These are phyloP conservation scores for Protonemura montana DNA, from an alignment of 2,888 invertebrate genomes.

Conservation along the genomic window DNA sequence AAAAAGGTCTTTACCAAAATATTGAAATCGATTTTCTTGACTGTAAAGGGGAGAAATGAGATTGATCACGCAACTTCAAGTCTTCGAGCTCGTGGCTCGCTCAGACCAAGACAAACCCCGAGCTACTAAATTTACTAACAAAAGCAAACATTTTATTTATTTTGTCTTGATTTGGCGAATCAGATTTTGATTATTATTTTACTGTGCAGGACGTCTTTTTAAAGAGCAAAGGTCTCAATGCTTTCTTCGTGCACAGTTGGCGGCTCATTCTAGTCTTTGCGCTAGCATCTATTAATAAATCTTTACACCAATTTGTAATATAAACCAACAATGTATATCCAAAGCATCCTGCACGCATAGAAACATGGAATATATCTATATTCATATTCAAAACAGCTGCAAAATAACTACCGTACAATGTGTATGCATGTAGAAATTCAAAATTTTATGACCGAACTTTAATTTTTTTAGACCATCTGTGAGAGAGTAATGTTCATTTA, in stretches of 20 bases:
- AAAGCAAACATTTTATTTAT: neutral
- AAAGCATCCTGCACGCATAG: neutral
- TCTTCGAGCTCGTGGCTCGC: neutral
- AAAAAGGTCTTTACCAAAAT: neutral
- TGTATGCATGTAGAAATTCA: neutral
- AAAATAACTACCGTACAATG: neutral
- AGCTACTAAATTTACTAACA: neutral
- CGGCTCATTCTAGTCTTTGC: neutral
- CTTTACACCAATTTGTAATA: conserved; percentile 25
- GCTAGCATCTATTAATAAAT: conserved; percentile 13
- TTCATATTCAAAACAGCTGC: conserved; percentile 15
- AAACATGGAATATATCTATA: neutral
- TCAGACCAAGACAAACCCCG: neutral
- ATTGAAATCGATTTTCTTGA: neutral
- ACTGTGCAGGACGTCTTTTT: neutral
- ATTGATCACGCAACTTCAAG: neutral
- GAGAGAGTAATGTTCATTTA: neutral
- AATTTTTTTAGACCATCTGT: neutral
- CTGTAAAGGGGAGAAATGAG: neutral
- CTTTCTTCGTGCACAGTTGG: neutral
- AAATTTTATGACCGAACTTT: neutral
- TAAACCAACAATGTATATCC: conserved; percentile 23
- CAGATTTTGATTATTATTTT: neutral
- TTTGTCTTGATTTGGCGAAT: neutral
- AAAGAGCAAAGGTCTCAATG: no score